phyloP scores from a whole-genome alignment of 2,888 invertebrate species.

The Pseudococcus jackbeardsleyi region DNA sequence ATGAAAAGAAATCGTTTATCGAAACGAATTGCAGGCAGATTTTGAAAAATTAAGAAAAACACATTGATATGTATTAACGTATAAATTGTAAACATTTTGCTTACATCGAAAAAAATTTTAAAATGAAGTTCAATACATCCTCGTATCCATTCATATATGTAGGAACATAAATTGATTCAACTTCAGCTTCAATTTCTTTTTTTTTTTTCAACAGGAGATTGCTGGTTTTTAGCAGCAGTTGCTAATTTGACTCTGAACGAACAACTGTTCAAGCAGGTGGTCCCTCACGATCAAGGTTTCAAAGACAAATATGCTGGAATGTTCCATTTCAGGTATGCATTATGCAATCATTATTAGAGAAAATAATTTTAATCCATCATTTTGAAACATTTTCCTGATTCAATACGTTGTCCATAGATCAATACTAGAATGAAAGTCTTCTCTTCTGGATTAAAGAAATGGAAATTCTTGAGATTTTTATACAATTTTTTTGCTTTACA shows the following conservation, averaged over 20 bases:
- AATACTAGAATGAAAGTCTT: too few relatives aligned
- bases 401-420: not conserved
- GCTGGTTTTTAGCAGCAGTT: constrained; percentile 95
- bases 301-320: constrained; percentile 94
- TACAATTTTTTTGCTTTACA: too few relatives aligned
- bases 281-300: constrained; percentile 96
- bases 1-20: too few relatives aligned
- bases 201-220: constrained; percentile 77
- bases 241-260: constrained; percentile 91
- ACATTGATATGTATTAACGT: too few relatives aligned
- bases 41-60: too few relatives aligned
- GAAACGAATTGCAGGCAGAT: too few relatives aligned
- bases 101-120: too few relatives aligned
- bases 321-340: constrained; percentile 88
- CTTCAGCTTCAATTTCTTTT: not conserved
- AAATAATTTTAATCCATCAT: not conserved
- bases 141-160: not conserved
- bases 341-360: constrained; percentile 69
- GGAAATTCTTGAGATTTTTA: too few relatives aligned
- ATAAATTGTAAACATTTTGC: too few relatives aligned
- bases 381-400: not conserved
- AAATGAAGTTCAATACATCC: not conserved
- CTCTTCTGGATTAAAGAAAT: too few relatives aligned
- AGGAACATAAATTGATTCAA: not conserved
- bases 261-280: constrained; percentile 92